phyloP scores from a whole-genome alignment of 2,888 invertebrate genomes.

The Cephonodes hylas region DNA sequence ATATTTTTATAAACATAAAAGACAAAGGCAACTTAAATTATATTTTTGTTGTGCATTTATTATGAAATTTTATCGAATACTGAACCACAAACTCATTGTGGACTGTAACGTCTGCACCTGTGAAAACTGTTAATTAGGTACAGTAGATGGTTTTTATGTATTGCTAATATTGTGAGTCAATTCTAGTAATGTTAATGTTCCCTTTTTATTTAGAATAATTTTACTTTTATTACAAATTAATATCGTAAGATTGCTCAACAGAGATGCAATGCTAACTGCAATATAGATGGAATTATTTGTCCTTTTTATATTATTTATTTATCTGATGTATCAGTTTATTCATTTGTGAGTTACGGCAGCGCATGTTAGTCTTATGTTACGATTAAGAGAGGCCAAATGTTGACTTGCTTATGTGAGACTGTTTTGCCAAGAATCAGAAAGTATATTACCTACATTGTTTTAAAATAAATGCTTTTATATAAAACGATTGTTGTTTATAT shows the following conservation, averaged over 20 bases:
- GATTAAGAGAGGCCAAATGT: conserved; percentile 81
- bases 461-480: conserved; percentile 82
- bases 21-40: conserved; percentile 78
- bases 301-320: conserved; percentile 71
- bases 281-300: conserved; percentile 68
- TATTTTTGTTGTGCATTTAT: conserved; percentile 81
- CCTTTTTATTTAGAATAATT: conserved; percentile 76
- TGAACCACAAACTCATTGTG: conserved; percentile 72
- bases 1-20: conserved; percentile 78
- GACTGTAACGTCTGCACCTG: conserved; percentile 70
- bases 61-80: conserved; percentile 69
- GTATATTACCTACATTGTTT: conserved; percentile 82
- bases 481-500: conserved; percentile 38
- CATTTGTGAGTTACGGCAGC: conserved; percentile 79
- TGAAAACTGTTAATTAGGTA: conserved; percentile 59
- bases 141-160: conserved; percentile 65
- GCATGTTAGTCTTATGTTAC: conserved; percentile 79
- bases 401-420: conserved; percentile 82
- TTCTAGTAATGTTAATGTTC: conserved; percentile 76
- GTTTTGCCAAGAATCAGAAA: conserved; percentile 82
- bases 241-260: conserved; percentile 75
- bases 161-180: conserved; percentile 79
- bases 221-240: conserved; percentile 70
- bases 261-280: conserved; percentile 78
- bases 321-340: conserved; percentile 74